These are phyloP conservation scores for Augochlora pura DNA, from an alignment of 1,140 invertebrate species.

Conservation along the genomic window DNA sequence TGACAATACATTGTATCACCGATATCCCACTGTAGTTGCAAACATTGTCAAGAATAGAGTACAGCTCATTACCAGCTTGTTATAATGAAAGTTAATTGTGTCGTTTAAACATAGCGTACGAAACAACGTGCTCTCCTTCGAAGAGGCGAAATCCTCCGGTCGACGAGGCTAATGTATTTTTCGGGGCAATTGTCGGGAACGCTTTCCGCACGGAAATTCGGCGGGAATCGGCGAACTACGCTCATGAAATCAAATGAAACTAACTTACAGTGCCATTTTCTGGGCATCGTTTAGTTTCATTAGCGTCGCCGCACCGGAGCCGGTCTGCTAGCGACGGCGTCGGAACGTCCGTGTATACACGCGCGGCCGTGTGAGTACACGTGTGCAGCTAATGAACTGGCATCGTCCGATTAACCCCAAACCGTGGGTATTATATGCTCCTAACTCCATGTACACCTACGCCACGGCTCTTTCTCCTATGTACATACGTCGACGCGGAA, in stretches of 20 bases:
- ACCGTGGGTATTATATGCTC: slow-evolving; percentile 69
- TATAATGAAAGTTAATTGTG: too few relatives aligned
- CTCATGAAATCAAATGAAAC: slow-evolving; percentile 73
- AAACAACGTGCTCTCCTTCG: too few relatives aligned
- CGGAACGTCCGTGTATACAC: slow-evolving; percentile 21
- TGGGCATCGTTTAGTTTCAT: slow-evolving; percentile 67
- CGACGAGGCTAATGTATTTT: background rate
- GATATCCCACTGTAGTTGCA: too few relatives aligned
- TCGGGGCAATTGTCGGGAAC: background rate
- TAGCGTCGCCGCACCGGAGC: slow-evolving; percentile 60
- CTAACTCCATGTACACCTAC: slow-evolving; percentile 59
- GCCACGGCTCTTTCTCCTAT: slow-evolving; percentile 40
- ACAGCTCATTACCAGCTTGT: too few relatives aligned
- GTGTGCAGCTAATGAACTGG: slow-evolving; percentile 77
- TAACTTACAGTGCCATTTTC: slow-evolving; percentile 65
- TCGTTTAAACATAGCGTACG: too few relatives aligned
- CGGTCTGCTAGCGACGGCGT: slow-evolving; percentile 56
- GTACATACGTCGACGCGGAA: slow-evolving; percentile 19
- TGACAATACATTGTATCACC: too few relatives aligned
- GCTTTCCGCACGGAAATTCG: slow-evolving; percentile 12
- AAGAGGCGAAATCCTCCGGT: too few relatives aligned
- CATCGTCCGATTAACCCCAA: slow-evolving; percentile 75
- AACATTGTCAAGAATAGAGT: too few relatives aligned
- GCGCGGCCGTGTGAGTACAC: slow-evolving; percentile 43
- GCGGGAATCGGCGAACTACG: slow-evolving; percentile 34